Percentiles rank a stretch among this genome's conserved stretches.
Evolutionary conservation across 2,797 vertebrate species (phyloP).

Genomic region (Gallirallus australis): DNA sequence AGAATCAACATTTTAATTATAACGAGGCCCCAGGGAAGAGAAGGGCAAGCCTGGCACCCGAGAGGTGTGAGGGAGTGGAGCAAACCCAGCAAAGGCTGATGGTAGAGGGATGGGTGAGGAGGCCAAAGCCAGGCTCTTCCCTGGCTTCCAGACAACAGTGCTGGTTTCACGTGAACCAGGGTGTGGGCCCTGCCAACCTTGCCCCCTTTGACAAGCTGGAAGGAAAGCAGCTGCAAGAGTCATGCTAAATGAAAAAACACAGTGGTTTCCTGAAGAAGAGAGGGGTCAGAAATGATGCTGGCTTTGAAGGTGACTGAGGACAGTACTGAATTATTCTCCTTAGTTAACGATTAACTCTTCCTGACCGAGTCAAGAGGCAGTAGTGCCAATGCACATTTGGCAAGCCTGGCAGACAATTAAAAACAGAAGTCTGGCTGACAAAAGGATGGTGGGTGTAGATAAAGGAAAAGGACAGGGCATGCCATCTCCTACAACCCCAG

Average conservation of each 20-base stretch:
- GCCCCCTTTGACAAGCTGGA: background rate
- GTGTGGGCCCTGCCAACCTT: background rate
- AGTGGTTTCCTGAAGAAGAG: background rate
- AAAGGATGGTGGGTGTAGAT: background rate
- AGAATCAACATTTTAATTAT: background rate
- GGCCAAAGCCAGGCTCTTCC: background rate
- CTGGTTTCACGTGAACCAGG: background rate
- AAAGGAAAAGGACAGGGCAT: background rate
- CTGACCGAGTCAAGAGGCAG: background rate
- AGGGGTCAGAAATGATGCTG: background rate
- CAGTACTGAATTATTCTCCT: too few relatives aligned
- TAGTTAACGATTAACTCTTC: too few relatives aligned
- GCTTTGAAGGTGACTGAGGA: background rate
- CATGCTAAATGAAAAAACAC: too few relatives aligned
- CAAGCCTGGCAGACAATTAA: background rate
- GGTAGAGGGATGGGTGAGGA: too few relatives aligned
- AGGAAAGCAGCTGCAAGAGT: background rate
- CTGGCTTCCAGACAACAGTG: background rate
- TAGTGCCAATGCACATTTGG: too few relatives aligned
- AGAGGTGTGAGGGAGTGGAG: fast-evolving
- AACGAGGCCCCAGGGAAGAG: too few relatives aligned
- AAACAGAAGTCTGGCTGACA: too few relatives aligned
- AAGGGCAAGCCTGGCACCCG: too few relatives aligned
- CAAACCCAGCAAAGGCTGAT: too few relatives aligned
- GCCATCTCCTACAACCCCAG: too few relatives aligned